Conservation (phyloP, 1,140 invertebrate genomes). For the Choristoneura fumiferana region DNA sequence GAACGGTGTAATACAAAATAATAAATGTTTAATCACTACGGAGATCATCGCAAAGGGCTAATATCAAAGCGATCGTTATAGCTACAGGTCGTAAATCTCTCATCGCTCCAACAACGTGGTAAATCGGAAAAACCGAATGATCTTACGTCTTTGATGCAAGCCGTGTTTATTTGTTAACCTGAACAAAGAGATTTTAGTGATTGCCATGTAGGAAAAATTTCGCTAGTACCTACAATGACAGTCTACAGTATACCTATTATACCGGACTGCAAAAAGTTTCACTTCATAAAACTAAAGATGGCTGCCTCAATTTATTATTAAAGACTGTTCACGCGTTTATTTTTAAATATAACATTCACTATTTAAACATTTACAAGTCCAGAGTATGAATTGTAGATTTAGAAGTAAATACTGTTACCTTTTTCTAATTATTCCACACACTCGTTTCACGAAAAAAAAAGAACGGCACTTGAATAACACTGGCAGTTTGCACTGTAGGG, state of each 20-base stretch:
- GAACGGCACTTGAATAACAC: constrained; percentile 16
- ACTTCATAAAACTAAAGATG: too few species aligned
- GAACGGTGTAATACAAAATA: too few species aligned
- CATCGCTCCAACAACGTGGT: not conserved
- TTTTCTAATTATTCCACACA: constrained; percentile 3
- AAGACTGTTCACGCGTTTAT: not conserved
- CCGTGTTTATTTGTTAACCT: constrained; percentile 9
- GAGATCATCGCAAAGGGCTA: not conserved
- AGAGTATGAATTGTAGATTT: not conserved
- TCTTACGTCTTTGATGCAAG: not conserved
- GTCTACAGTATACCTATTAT: not conserved
- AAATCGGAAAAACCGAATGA: not conserved
- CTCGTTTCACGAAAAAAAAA: constrained; percentile 4
- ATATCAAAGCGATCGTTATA: not conserved
- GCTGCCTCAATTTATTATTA: not conserved
- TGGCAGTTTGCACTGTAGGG: constrained; percentile 12
- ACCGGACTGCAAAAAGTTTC: too few species aligned
- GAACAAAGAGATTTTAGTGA: constrained; percentile 3
- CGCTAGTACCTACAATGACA: not conserved
- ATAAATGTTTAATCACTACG: not conserved
- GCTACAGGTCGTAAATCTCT: not conserved
- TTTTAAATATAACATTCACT: constrained; percentile 6
- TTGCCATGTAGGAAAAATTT: not conserved
- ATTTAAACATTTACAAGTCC: not conserved
- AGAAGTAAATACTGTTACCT: constrained; percentile 4